Evolutionary conservation across 1,140 invertebrate genomes (phyloP).

Genomic region (Trichonephila inaurata): DNA sequence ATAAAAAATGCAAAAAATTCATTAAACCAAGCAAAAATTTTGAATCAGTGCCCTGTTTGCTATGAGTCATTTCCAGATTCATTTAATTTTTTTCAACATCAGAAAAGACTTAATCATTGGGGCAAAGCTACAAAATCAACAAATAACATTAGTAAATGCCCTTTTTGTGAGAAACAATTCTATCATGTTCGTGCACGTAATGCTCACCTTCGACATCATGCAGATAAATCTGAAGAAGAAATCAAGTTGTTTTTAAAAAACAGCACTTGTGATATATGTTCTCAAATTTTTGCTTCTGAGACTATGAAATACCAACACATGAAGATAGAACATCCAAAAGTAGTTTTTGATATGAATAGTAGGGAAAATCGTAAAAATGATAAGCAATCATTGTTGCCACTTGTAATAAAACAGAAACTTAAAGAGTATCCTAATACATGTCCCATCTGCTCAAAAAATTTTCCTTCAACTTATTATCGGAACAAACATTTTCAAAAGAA

Average conservation of each 20-base stretch:
- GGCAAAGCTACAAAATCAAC: slow-evolving; percentile 57
- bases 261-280: slow-evolving; percentile 75
- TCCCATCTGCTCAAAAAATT: slow-evolving; percentile 67
- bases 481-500: slow-evolving; percentile 64
- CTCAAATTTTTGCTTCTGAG: slow-evolving; percentile 64
- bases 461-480: slow-evolving; percentile 20
- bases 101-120: slow-evolving; percentile 71
- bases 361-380: not conserved
- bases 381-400: slow-evolving; percentile 39
- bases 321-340: slow-evolving; percentile 46
- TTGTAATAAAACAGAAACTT: slow-evolving; percentile 49
- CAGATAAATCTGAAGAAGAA: slow-evolving; percentile 37
- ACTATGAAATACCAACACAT: slow-evolving; percentile 57
- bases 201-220: slow-evolving; percentile 69
- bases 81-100: slow-evolving; percentile 62
- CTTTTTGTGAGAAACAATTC: slow-evolving; percentile 75
- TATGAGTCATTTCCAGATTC: slow-evolving; percentile 62
- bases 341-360: not conserved
- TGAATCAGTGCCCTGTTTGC: slow-evolving; percentile 66
- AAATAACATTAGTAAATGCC: slow-evolving; percentile 66
- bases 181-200: slow-evolving; percentile 52
- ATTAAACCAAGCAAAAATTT: not conserved
- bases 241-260: slow-evolving; percentile 68
- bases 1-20: not conserved
- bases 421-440: slow-evolving; percentile 56